A percentile compares a stretch with the other conserved stretches of the same genome.
Evolutionary conservation across 2,113 vertebrate species (phyloP).

Genomic region (Pycnonotus jocosus): DNA sequence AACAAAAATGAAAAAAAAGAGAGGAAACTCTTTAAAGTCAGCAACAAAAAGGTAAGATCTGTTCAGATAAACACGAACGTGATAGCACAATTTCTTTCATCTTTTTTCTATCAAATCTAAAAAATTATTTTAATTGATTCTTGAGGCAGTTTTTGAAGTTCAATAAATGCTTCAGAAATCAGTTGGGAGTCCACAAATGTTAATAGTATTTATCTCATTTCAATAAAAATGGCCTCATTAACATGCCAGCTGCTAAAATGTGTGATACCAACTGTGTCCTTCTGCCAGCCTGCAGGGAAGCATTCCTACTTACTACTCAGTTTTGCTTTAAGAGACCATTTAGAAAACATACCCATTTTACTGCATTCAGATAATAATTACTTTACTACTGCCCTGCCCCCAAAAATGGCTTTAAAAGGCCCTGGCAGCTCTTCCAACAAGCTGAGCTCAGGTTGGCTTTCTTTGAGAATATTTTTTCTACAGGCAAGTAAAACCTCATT

Average conservation of each 20-base stretch:
- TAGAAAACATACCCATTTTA: slow-evolving; percentile 50
- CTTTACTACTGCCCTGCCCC: background rate
- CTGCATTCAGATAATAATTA: background rate
- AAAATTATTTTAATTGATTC: slow-evolving; percentile 66
- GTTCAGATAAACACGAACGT: slow-evolving; percentile 3
- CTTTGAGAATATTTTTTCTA: background rate
- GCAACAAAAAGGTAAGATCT: background rate
- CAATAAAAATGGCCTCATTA: slow-evolving; percentile 70
- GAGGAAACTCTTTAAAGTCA: slow-evolving; percentile 8
- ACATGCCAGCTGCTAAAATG: slow-evolving; percentile 66
- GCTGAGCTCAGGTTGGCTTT: background rate
- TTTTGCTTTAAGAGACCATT: slow-evolving; percentile 47
- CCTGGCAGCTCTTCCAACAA: background rate
- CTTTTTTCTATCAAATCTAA: slow-evolving; percentile 32
- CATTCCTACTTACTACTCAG: slow-evolving; percentile 29
- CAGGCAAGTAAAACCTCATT: background rate
- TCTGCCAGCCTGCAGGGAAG: slow-evolving; percentile 59
- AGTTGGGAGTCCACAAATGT: slow-evolving; percentile 63
- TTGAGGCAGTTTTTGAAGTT: slow-evolving; percentile 64
- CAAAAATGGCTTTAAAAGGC: background rate
- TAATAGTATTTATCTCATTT: slow-evolving; percentile 67
- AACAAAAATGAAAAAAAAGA: background rate
- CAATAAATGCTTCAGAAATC: slow-evolving; percentile 66
- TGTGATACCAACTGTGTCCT: slow-evolving; percentile 56
- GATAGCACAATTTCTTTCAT: background rate